phyloP scores from a whole-genome alignment of 2,113 vertebrate genomes.

The Dolichallabes microphthalmus region DNA sequence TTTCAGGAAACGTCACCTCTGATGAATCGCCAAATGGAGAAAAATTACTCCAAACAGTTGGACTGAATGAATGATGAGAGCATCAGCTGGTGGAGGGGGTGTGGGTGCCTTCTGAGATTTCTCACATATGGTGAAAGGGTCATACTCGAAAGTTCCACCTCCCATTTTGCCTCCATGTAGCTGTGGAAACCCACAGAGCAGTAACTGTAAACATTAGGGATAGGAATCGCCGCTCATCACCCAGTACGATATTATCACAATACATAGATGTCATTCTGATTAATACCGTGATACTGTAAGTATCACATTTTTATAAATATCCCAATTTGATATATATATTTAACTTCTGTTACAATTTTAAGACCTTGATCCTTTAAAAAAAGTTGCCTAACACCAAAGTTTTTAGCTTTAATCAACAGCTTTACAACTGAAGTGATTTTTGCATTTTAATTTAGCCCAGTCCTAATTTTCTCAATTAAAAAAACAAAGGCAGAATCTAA shows the following conservation, averaged over 20 bases:
- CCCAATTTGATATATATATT: no score
- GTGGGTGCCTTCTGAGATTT: constrained; percentile 72
- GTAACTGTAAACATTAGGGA: background rate
- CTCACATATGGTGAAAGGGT: constrained; percentile 81
- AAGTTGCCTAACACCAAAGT: no score
- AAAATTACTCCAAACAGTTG: constrained; percentile 84
- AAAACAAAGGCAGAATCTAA: no score
- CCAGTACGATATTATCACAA: no score
- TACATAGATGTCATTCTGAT: no score
- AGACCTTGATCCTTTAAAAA: no score
- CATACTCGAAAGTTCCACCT: constrained; percentile 83
- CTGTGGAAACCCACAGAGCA: constrained; percentile 55
- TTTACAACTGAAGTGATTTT: no score
- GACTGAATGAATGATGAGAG: constrained; percentile 75
- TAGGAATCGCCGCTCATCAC: no score
- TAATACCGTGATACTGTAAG: no score
- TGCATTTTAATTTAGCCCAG: background rate
- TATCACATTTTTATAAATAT: no score
- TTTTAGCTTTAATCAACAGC: no score
- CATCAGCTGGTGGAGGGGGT: constrained; percentile 75
- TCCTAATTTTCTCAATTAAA: background rate
- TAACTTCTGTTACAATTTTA: no score
- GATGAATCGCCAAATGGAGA: constrained; percentile 77
- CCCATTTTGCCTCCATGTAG: constrained; percentile 76
- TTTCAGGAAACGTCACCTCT: constrained; percentile 73